A percentile compares a stretch with the other conserved stretches of the same genome.
Conservation (phyloP, 1,140 invertebrate species). For the Phortica variegata region DNA sequence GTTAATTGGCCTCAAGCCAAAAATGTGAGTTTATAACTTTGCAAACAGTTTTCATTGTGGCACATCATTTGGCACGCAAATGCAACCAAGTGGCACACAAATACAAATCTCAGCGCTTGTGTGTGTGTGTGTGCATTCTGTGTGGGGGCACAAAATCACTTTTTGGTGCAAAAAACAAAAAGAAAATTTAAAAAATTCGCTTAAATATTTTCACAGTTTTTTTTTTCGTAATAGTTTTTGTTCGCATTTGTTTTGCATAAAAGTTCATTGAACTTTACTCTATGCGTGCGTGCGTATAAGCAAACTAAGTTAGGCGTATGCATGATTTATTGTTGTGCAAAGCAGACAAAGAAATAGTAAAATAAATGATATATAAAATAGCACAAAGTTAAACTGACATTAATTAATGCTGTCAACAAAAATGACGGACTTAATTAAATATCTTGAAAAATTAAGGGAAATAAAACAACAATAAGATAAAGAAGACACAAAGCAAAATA, state of each 20-base stretch:
- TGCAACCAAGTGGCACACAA: conserved; percentile 22
- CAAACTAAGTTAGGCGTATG: background rate
- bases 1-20: background rate
- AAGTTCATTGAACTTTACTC: conserved; percentile 37
- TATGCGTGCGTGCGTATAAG: conserved; percentile 21
- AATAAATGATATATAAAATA: conserved; percentile 10
- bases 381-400: conserved; percentile 39
- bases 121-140: conserved; percentile 4
- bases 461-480: conserved; percentile 1
- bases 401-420: conserved; percentile 50
- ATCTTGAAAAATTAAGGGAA: conserved; percentile 10
- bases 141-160: conserved; percentile 17
- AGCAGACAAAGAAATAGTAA: conserved; percentile 4
- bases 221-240: too few relatives aligned
- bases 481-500: conserved; percentile 2
- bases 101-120: too few relatives aligned
- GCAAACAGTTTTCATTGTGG: conserved; percentile 23
- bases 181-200: background rate
- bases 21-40: conserved; percentile 4
- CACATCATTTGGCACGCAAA: conserved; percentile 47
- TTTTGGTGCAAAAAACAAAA: conserved; percentile 18
- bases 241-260: too few relatives aligned
- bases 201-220: conserved; percentile 7
- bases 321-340: background rate
- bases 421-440: conserved; percentile 37